A percentile compares a stretch with the other conserved stretches of the same genome.
Conservation (phyloP, 1,140 invertebrate genomes). For the Ceratosolen solmsi region DNA sequence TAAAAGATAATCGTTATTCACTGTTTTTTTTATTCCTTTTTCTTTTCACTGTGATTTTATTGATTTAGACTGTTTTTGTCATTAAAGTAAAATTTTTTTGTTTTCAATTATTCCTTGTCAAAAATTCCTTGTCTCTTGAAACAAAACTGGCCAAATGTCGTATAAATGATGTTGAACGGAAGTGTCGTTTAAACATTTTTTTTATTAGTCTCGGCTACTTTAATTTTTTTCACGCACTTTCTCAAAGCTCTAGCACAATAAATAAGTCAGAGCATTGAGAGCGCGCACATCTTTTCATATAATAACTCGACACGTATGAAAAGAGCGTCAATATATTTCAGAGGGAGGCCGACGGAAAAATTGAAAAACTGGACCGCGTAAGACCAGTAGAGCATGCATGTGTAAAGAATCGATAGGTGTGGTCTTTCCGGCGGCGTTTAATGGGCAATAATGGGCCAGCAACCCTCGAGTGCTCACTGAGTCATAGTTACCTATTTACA, state of each 20-base stretch:
- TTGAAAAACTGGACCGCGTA: constrained; percentile 24
- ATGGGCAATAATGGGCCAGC: constrained; percentile 53
- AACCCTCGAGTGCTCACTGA: constrained; percentile 6
- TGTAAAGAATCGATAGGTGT: constrained; percentile 50
- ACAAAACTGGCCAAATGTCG: neutral
- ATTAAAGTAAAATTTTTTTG: too few relatives aligned
- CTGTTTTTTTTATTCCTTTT: too few relatives aligned
- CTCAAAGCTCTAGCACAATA: neutral
- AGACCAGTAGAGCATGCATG: neutral
- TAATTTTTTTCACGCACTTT: neutral
- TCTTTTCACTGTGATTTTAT: too few relatives aligned
- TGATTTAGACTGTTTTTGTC: too few relatives aligned
- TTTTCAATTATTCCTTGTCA: too few relatives aligned
- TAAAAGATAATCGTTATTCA: too few relatives aligned
- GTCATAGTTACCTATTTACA: neutral
- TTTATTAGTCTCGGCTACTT: neutral
- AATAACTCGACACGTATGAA: neutral
- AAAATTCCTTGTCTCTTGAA: neutral
- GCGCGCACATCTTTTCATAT: neutral
- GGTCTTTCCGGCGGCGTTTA: constrained; percentile 51
- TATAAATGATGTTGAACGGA: neutral
- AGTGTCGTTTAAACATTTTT: neutral
- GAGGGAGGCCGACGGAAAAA: neutral
- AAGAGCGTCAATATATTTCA: neutral
- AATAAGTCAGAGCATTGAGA: neutral